These are phyloP conservation scores for Plebejus argus DNA, from an alignment of 2,888 invertebrate genomes.

Conservation along the genomic window DNA sequence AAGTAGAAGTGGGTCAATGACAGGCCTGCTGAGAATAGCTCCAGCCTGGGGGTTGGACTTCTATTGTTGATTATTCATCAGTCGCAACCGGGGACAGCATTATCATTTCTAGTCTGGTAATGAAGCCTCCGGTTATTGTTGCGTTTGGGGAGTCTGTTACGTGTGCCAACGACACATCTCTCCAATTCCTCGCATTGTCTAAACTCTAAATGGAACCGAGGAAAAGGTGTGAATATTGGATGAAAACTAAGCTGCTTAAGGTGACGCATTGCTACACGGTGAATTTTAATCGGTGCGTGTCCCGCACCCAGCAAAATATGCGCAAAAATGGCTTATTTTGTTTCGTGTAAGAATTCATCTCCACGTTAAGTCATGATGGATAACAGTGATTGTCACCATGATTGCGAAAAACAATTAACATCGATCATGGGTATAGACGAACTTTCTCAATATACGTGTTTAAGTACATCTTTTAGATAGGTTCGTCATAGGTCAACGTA, in stretches of 20 bases:
- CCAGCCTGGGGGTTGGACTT: slow-evolving; percentile 67
- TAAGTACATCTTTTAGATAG: no score
- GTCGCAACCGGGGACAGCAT: slow-evolving; percentile 44
- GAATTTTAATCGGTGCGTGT: not conserved
- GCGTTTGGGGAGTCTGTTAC: slow-evolving; percentile 15
- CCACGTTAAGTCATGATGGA: no score
- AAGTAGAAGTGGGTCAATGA: slow-evolving; percentile 74
- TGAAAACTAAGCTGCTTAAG: not conserved
- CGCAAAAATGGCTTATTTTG: no score
- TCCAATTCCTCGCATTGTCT: slow-evolving; percentile 10
- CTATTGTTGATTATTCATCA: slow-evolving; percentile 62
- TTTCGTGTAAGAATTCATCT: no score
- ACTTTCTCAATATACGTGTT: no score
- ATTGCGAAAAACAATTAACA: no score
- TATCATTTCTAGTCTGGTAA: slow-evolving; percentile 44
- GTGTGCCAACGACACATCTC: not conserved
- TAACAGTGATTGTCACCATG: no score
- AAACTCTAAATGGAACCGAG: not conserved
- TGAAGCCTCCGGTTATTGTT: slow-evolving; percentile 32
- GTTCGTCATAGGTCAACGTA: not conserved
- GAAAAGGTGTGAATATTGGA: slow-evolving; percentile 12
- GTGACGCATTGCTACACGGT: not conserved
- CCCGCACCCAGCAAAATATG: not conserved
- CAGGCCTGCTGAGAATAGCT: slow-evolving; percentile 73
- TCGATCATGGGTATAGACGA: no score